These are phyloP conservation scores for Neomonachus schauinslandi DNA, from an alignment of 2,113 vertebrate species.

Conservation along the genomic window DNA sequence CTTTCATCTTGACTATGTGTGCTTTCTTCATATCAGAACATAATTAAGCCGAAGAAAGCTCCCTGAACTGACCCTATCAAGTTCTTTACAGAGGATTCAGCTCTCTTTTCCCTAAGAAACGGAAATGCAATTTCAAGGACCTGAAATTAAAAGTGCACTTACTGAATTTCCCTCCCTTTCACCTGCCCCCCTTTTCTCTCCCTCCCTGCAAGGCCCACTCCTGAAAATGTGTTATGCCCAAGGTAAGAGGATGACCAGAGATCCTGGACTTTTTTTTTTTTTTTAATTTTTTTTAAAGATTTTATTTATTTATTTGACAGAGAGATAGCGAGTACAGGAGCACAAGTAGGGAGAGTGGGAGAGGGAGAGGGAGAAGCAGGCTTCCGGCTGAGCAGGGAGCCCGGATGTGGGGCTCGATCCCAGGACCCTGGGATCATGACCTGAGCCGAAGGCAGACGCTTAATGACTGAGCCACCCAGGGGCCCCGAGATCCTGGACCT, in stretches of 20 bases:
- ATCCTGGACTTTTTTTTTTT: neutral
- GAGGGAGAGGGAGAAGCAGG: too few relatives aligned
- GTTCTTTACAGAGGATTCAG: neutral
- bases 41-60: neutral
- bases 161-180: neutral
- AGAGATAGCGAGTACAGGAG: too few relatives aligned
- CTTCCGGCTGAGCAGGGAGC: too few relatives aligned
- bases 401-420: too few relatives aligned
- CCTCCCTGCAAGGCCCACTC: neutral
- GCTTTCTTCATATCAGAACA: neutral
- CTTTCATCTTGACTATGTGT: neutral
- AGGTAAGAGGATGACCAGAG: neutral
- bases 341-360: too few relatives aligned
- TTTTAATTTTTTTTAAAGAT: too few relatives aligned
- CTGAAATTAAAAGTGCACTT: neutral
- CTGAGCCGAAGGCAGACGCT: too few relatives aligned
- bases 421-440: too few relatives aligned
- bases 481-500: neutral
- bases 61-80: neutral
- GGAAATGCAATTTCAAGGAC: neutral
- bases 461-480: too few relatives aligned
- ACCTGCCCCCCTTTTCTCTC: neutral
- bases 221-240: neutral
- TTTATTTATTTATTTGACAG: too few relatives aligned
- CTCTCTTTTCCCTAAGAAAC: neutral